phyloP scores from a whole-genome alignment of 2,797 vertebrate genomes.

The Gastrophryne carolinensis region DNA sequence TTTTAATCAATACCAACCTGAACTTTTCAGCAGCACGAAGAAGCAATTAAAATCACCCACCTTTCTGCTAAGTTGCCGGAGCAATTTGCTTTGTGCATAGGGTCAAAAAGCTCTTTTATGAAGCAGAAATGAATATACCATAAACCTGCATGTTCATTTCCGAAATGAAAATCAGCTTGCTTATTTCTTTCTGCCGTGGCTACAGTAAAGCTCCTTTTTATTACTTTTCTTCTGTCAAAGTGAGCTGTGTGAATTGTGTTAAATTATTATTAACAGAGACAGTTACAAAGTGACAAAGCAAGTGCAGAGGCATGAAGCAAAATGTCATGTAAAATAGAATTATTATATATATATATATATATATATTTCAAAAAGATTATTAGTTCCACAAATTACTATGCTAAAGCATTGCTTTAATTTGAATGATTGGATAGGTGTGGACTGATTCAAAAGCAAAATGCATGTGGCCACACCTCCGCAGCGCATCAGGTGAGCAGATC shows the following conservation, averaged over 20 bases:
- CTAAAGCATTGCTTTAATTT: too few relatives aligned
- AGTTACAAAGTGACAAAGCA: neutral
- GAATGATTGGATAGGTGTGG: too few relatives aligned
- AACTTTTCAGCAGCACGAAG: constrained; percentile 42
- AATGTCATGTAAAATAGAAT: too few relatives aligned
- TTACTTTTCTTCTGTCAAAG: neutral
- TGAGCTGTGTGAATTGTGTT: neutral
- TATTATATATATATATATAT: too few relatives aligned
- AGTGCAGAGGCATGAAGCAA: neutral
- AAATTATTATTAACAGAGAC: neutral
- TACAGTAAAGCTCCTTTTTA: neutral
- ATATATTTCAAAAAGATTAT: too few relatives aligned
- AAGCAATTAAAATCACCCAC: constrained; percentile 50
- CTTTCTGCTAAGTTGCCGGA: constrained; percentile 34
- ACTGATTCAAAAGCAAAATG: too few relatives aligned
- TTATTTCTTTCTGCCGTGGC: neutral
- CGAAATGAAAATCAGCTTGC: constrained; percentile 7
- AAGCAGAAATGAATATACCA: constrained; percentile 39
- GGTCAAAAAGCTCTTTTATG: constrained; percentile 40
- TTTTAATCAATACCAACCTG: constrained; percentile 48
- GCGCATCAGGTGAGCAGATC: too few relatives aligned
- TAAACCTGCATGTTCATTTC: constrained; percentile 23
- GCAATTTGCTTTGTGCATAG: constrained; percentile 34
- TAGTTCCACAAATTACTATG: too few relatives aligned
- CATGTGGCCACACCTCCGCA: too few relatives aligned